Evolutionary conservation across 2,113 vertebrate species (phyloP).

Genomic region (Parus major): DNA sequence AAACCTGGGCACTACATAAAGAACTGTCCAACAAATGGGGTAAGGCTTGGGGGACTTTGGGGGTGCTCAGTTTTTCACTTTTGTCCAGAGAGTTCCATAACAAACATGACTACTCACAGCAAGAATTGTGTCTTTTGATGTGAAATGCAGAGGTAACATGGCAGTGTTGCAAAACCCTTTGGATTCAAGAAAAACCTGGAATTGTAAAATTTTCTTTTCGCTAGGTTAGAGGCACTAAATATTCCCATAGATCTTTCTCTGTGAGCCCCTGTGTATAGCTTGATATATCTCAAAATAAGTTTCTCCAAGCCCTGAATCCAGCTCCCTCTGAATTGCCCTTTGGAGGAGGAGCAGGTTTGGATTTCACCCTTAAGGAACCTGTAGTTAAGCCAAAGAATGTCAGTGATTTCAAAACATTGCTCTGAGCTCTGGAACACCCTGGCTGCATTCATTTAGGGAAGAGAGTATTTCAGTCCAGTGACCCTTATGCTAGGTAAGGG

Average conservation of each 20-base stretch:
- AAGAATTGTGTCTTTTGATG: not conserved
- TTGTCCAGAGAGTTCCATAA: not conserved
- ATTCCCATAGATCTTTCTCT: not conserved
- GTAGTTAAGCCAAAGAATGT: not conserved
- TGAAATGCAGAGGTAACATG: not conserved
- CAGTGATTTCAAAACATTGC: not conserved
- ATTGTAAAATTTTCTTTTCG: not conserved
- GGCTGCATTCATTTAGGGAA: not conserved
- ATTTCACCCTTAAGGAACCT: not conserved
- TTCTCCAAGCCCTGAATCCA: not conserved
- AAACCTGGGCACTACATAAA: constrained; percentile 95
- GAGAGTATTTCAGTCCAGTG: not conserved
- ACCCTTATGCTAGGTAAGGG: not conserved
- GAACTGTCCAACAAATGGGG: constrained; percentile 91
- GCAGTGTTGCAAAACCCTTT: not conserved
- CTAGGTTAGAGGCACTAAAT: not conserved
- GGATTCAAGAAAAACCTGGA: not conserved
- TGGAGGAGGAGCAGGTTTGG: not conserved
- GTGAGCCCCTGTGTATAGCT: not conserved
- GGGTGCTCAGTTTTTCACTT: not conserved
- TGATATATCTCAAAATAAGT: not conserved
- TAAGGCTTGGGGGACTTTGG: constrained; percentile 64
- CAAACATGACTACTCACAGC: not conserved
- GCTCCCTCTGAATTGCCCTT: not conserved
- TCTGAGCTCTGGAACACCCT: not conserved